Evolutionary conservation across 2,888 invertebrate genomes (phyloP), one percentile per base, ranked within the genome.

Genomic region (Erebia palarica): DNA sequence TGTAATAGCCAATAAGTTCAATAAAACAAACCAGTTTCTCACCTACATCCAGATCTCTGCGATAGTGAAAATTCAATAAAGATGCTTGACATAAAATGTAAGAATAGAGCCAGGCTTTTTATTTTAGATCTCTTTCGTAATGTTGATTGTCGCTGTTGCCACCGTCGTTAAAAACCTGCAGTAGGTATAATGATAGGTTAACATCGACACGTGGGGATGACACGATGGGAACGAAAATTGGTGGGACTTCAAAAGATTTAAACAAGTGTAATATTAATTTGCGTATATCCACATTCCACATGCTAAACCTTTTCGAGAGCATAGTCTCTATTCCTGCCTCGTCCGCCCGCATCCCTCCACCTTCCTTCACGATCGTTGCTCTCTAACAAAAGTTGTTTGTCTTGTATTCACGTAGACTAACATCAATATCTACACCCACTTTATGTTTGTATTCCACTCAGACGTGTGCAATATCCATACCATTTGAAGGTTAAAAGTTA

Each of bases 401-500:
- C 18, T 18, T 55, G 57, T 58, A 47, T 21, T 21, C 57, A 21
- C 4, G 10, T 21, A 13, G 57, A 47, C 47, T 27, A 14, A 27
- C 13, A 16, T n/a, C 14, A 7, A 59, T 42, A 64, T 65, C 18
- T 42, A 16, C 16, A 36, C 53, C 36, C 36, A 65, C 36, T 36
- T 11, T 49, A 60, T 44, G 49, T 63, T 42, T 55, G 49, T 27
- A 44, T n/a, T 49, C 47, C 58, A 49, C 58, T 67, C 55, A 13
- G 27, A 59, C 58, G 67, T 59, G 65, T 65, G 67, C 58, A 67
- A 67, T 67, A 63, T 63, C 49, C 27, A 49, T 47, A 69, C 68
- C 71, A 69, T 75, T 70, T 59, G 70, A 76, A 76, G 78, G 79
- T 78, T 75, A 74, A 58, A 75, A 66, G 77, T 80, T 72, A 80